Conservation (phyloP, 2,113 vertebrate genomes). For the Odocoileus hemionus region DNA sequence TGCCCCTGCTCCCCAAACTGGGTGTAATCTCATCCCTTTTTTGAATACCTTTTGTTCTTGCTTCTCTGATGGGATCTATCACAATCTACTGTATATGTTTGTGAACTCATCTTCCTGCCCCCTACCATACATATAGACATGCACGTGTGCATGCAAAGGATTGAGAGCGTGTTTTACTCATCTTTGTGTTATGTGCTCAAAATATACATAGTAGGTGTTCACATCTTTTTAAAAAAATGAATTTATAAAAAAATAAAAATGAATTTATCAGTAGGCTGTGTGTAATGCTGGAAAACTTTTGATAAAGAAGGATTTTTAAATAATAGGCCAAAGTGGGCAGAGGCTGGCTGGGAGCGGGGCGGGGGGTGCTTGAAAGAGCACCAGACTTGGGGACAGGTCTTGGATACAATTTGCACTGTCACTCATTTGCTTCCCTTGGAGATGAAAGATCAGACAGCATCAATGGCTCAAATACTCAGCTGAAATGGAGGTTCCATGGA, state of each 20-base stretch:
- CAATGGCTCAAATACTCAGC: not conserved
- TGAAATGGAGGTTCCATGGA: not conserved
- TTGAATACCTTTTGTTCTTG: not conserved
- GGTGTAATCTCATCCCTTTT: not conserved
- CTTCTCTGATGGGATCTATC: not conserved
- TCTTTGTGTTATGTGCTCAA: not conserved
- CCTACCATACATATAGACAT: not conserved
- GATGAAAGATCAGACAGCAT: not conserved
- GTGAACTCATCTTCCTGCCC: not conserved
- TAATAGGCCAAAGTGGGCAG: not conserved
- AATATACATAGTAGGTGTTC: not conserved
- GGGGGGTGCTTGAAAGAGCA: not conserved
- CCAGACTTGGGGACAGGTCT: not conserved
- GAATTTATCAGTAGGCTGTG: not conserved
- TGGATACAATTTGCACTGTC: not conserved
- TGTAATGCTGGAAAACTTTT: not conserved
- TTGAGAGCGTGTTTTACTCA: not conserved
- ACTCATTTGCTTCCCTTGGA: not conserved
- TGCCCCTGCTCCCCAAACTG: not conserved
- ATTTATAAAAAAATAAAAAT: not conserved
- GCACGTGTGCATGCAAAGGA: not conserved
- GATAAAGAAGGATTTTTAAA: conserved; percentile 1
- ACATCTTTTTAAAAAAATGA: not conserved
- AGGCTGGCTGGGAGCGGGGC: not conserved
- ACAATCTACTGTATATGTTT: not conserved